Evolutionary conservation across 2,113 vertebrate genomes (phyloP).

Genomic region (Tursiops truncatus): DNA sequence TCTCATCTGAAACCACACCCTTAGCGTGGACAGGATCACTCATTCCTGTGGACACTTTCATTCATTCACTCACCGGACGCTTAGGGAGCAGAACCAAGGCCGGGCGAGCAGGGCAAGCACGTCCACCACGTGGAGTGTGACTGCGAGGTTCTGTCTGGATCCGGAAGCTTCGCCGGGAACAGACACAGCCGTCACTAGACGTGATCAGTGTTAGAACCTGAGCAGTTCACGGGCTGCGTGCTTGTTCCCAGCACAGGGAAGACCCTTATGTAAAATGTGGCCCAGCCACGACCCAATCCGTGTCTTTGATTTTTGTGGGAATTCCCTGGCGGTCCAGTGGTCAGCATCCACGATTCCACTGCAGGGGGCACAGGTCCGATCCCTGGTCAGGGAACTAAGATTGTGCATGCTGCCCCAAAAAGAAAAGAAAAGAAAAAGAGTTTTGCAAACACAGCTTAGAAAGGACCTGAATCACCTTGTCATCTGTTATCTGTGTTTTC

Average conservation of each 20-base stretch:
- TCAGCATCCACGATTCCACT: too few relatives aligned
- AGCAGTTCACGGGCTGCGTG: fast-evolving
- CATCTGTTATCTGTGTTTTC: not conserved
- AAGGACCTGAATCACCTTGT: not conserved
- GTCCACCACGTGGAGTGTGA: fast-evolving
- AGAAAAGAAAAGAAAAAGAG: not conserved
- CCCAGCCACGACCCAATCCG: not conserved
- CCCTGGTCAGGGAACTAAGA: too few relatives aligned
- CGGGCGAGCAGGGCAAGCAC: fast-evolving
- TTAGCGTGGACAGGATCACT: fast-evolving
- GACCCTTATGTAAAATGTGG: too few relatives aligned
- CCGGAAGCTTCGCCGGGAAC: not conserved
- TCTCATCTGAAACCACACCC: not conserved
- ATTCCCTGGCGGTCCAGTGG: too few relatives aligned
- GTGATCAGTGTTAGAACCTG: fast-evolving
- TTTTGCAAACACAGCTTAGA: too few relatives aligned
- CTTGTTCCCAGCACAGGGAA: not conserved
- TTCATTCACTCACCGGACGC: fast-evolving
- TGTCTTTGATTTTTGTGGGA: not conserved
- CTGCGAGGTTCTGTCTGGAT: not conserved
- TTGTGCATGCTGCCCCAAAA: too few relatives aligned
- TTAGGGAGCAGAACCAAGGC: not conserved
- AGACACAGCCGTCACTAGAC: fast-evolving
- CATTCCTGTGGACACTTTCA: fast-evolving
- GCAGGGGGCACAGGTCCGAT: too few relatives aligned